A percentile compares a stretch with the other conserved stretches of the same genome.
phyloP scores from a whole-genome alignment of 2,113 vertebrate species.

The Macrotis lagotis region DNA sequence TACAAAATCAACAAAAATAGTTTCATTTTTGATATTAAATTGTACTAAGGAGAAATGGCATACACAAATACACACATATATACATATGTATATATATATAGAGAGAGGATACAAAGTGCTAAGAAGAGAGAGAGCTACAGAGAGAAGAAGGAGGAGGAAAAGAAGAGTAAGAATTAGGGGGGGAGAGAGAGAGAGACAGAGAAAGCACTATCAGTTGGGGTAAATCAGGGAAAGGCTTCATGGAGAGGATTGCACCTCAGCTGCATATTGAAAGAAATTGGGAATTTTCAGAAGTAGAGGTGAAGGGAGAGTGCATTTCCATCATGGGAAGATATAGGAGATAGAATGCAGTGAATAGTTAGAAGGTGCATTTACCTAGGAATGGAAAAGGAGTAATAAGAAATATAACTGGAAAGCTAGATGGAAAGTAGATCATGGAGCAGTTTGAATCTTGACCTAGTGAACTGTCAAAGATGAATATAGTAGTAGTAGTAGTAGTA shows the following conservation, averaged over 20 bases:
- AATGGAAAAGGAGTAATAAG: not conserved
- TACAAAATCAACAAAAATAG: not conserved
- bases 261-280: not conserved
- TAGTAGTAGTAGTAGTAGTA: too few species aligned
- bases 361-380: not conserved
- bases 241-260: not conserved
- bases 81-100: too few species aligned
- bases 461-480: not conserved
- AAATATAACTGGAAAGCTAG: not conserved
- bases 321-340: not conserved
- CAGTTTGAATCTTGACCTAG: not conserved
- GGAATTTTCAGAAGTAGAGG: not conserved
- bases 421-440: not conserved
- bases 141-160: rapidly evolving
- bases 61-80: too few species aligned
- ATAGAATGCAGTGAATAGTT: not conserved
- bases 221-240: not conserved
- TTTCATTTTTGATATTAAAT: not conserved
- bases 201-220: not conserved
- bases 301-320: not conserved
- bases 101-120: not conserved
- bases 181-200: not conserved
- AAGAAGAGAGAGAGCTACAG: not conserved
- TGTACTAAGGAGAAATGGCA: not conserved
- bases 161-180: too few species aligned